Evolutionary conservation across 2,797 vertebrate species (phyloP), one percentile per base, ranked within the genome.

Genomic region (Selene dorsalis): DNA sequence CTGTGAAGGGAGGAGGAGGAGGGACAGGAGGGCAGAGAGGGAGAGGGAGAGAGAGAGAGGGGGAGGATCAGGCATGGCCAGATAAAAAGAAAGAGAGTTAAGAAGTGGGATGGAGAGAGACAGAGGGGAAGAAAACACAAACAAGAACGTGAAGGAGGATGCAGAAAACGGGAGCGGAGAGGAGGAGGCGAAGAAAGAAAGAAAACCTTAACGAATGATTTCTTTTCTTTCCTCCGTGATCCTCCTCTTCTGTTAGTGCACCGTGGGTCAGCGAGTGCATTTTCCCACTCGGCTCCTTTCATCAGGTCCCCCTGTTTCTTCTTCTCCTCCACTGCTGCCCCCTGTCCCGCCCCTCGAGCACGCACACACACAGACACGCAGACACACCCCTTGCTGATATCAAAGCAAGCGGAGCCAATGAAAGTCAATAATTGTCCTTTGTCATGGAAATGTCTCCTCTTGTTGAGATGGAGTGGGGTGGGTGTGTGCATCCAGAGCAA

Each of bases 351-450:
- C 82, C 76, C 84, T 75, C 79, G 61, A 80, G 79, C 85, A 85
- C 69, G 76, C 85, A 88, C 87, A 83, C 89, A 90, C 86, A 87
- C 72, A 88, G 35, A 86, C 87, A 80, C 80, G 76, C 76, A 75
- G 83, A 92, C 93, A 91, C 92, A 89, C 92, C 92, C 90, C 86
- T 89, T 64, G 87, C 87, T 92, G 82, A 90, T 91, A 93, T 94
- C 92, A 95, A 94, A 94, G 94, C 89, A 79, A 82, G 71, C 76
- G 50, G 86, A 91, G 91, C 91, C 92, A 93, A 93, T 94, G 91
- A 93, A 94, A 96, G 94, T 95, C 94, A 95, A 93, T 94, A 93
- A 94, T 93, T 92, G 88, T 75, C 87, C 89, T 95, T 95, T 95
- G 91, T 94, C 83, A 95, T 95, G 94, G 92, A 94, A 95, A 95